Base-by-base conservation (phyloP, 2,113 vertebrate species). In the Zosterops pallidus region DNA sequence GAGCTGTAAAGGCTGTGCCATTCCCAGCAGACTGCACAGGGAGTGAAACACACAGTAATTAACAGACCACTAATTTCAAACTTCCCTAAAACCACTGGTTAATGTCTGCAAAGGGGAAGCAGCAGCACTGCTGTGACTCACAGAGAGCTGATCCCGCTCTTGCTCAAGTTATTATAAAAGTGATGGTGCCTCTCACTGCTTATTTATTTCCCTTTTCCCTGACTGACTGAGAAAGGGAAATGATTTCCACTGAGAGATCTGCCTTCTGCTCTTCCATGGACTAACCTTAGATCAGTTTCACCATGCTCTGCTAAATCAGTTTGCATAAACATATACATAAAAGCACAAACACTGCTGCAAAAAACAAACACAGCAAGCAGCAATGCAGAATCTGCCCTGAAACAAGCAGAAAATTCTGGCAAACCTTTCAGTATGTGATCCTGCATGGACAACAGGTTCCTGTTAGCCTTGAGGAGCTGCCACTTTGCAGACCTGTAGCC, bases 1-100 rank as follows among this genome's bases (percentile, higher is more conserved):
- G 86, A 91, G 77, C 81, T 52, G 0, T 33, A 63, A 84, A 14
- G 23, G 47, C 47, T 44, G 37, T 33, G 75, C 33, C 14, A 29
- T 35, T 82, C 83, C 67, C 94, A 52, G 86, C 7, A 20, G 92
- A 16, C 47, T 67, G 76, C 29, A 21, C 21, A 74, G 71, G 18
- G 71, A 68, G 46, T 22, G 65, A 87, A 93, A 59, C n/a, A 39
- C 49, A 9, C 64, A 41, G 63, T 25, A 91, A 80, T 67, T 44
- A 86, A 55, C 83, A 92, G 83, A 83, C 50, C 89, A 44, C 89
- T 94, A 52, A 95, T 96, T 95, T 74, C 19, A 93, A 89, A 74
- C 86, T 57, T 91, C 70, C n/a, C 62, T 72, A 94, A 95, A 96
- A 35, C 86, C 86, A 33, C 84, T 19, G 62, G 74, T 76, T 95